These are phyloP conservation scores for Sarcophaga bullata DNA, from an alignment of 1,140 invertebrate genomes.

Conservation along the genomic window DNA sequence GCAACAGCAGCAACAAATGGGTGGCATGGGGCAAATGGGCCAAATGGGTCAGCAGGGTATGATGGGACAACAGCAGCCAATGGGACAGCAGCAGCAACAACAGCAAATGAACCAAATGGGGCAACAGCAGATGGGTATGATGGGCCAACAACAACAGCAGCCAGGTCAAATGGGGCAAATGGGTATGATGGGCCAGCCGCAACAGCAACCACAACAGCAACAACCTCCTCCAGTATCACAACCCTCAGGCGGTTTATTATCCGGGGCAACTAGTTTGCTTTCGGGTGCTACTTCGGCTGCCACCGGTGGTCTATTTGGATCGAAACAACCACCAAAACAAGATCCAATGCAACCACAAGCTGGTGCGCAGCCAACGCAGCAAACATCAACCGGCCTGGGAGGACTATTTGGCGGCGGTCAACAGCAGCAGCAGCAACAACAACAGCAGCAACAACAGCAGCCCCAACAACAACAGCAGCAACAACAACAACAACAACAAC, in stretches of 20 bases:
- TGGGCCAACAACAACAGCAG: constrained; percentile 53
- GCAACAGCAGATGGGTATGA: constrained; percentile 62
- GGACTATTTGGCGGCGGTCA: constrained; percentile 49
- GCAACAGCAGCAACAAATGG: constrained; percentile 60
- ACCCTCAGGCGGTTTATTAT: constrained; percentile 62
- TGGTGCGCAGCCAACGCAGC: constrained; percentile 65
- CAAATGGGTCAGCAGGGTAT: constrained; percentile 58
- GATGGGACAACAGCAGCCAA: constrained; percentile 53
- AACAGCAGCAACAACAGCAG: constrained; percentile 55
- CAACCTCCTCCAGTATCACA: constrained; percentile 60
- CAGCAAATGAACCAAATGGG: constrained; percentile 46
- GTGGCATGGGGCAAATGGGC: constrained; percentile 61
- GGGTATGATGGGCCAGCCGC: constrained; percentile 50
- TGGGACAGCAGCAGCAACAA: constrained; percentile 58
- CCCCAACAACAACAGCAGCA: constrained; percentile 48
- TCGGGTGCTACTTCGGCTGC: constrained; percentile 66
- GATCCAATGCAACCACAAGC: constrained; percentile 65
- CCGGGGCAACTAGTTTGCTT: constrained; percentile 64
- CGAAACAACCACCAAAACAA: constrained; percentile 64
- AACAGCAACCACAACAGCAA: constrained; percentile 64
- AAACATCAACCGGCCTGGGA: constrained; percentile 64
- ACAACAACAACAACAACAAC: constrained; percentile 51
- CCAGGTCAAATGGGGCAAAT: constrained; percentile 56
- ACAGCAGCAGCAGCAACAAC: constrained; percentile 55
- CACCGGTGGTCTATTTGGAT: constrained; percentile 66